Percentiles rank a stretch among this genome's conserved stretches.
These are phyloP conservation scores for Leucania comma DNA, from an alignment of 2,888 invertebrate genomes.

Conservation along the genomic window DNA sequence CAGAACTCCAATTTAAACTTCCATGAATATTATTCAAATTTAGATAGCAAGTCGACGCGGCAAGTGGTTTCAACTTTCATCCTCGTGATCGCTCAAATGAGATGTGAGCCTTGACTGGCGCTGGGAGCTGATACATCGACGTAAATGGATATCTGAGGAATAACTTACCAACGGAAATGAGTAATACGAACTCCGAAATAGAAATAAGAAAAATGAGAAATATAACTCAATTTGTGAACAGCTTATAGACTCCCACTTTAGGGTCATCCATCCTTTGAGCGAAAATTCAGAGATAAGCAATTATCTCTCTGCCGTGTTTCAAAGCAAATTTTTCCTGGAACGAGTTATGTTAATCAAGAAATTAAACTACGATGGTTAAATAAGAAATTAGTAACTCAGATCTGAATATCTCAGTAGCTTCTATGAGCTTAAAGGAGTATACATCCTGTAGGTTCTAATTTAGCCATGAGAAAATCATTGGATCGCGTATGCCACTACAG, in stretches of 20 bases:
- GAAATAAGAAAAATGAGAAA: conserved; percentile 47
- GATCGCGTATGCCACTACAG: conserved; percentile 30
- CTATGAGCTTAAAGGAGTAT: not conserved
- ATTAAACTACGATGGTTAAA: conserved; percentile 26
- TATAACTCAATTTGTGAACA: conserved; percentile 39
- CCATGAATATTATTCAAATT: conserved; percentile 60
- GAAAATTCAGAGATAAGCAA: conserved; percentile 40
- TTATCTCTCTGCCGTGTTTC: conserved; percentile 41
- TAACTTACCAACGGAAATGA: conserved; percentile 58
- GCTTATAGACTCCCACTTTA: conserved; percentile 37
- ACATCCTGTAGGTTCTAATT: not conserved
- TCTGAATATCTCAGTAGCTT: conserved; percentile 14
- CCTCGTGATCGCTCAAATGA: conserved; percentile 63
- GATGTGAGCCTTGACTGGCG: conserved; percentile 56
- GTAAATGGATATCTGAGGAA: conserved; percentile 58
- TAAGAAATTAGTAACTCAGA: conserved; percentile 8
- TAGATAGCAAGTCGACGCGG: conserved; percentile 45
- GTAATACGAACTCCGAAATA: conserved; percentile 51
- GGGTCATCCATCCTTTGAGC: conserved; percentile 24
- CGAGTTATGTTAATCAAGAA: conserved; percentile 40
- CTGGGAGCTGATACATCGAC: conserved; percentile 52
- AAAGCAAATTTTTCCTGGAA: conserved; percentile 37
- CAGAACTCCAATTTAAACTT: conserved; percentile 44
- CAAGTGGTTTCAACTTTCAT: conserved; percentile 65
- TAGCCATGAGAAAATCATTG: not conserved